Evolutionary conservation across 2,113 vertebrate genomes (phyloP).

Genomic region (Mungos mungo): DNA sequence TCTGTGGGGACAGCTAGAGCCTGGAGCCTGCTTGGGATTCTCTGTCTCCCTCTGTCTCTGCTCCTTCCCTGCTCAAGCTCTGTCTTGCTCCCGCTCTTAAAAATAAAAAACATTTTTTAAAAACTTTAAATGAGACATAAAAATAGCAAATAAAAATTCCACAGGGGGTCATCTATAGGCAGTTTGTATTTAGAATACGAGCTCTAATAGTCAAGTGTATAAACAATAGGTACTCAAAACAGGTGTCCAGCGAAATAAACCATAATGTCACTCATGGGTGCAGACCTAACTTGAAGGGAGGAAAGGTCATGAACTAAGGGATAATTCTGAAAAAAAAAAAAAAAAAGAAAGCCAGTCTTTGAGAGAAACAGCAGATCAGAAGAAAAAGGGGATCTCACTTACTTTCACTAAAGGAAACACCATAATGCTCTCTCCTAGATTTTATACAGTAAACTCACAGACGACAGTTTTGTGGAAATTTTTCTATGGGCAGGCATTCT

Average conservation of each 20-base stretch:
- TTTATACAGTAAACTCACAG: conserved; percentile 52
- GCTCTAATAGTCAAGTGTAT: neutral
- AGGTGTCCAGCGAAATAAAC: neutral
- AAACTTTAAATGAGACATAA: neutral
- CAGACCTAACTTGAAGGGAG: neutral
- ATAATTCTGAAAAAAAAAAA: neutral
- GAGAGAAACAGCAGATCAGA: conserved; percentile 54
- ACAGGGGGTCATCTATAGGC: neutral
- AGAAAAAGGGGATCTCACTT: neutral
- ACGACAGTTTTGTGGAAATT: conserved; percentile 33
- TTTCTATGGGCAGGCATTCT: conserved; percentile 65
- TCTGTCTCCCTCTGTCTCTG: too few relatives aligned
- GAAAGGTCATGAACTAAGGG: neutral
- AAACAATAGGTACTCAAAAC: neutral
- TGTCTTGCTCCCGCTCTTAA: too few relatives aligned
- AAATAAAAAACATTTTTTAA: too few relatives aligned
- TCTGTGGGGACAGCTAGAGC: too few relatives aligned
- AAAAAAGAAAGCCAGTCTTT: neutral
- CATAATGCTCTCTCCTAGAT: conserved; percentile 10
- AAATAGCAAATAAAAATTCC: neutral
- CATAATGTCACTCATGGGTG: neutral
- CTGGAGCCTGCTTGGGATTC: too few relatives aligned
- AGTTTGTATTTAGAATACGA: neutral
- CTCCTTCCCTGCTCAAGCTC: too few relatives aligned
- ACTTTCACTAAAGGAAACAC: conserved; percentile 48